Evolutionary conservation across 2,888 invertebrate genomes (phyloP), one percentile per base, ranked within the genome.

Genomic region (Ochropleura plecta): DNA sequence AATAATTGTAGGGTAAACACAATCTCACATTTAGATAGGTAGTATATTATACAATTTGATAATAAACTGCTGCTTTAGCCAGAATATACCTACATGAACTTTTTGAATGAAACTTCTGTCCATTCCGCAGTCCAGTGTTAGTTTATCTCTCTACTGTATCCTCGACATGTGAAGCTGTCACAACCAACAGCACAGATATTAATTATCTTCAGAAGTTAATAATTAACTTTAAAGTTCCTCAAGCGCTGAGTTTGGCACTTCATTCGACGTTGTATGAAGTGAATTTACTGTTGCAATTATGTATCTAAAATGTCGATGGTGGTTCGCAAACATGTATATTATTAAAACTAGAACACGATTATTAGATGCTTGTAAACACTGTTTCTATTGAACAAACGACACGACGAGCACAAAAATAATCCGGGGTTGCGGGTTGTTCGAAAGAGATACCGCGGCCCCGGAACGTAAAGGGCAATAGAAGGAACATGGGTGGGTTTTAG

Each of bases 121-220:
- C 62, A 72, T 65, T 70, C 64, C 78, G 55, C 48, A 75, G 84
- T 86, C 82, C 76, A 70, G 67, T 60, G 63, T 53, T 72, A 83
- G 80, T 85, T 79, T 85, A 86, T 87, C 76, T 81, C 68, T 70
- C 76, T 69, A 73, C 78, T 76, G 76, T 78, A 70, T 71, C 71
- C 73, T 70, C 84, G 73, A 85, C 80, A 83, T 81, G 83, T 82
- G 81, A 79, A 78, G 73, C 88, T 88, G 90, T 90, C 91, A 90
- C 85, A 85, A 84, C 83, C 92, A 91, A 88, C 86, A 86, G 85
- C 85, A 88, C 86, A 88, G 90, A 93, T 94, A 94, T 95, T 93
- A 94, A 95, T 94, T 94, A 94, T 93, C 92, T 91, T 91, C 89
- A 87, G 86, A 93, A 95, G 89, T 95, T 93, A 91, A 93, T 95